A percentile compares a stretch with the other conserved stretches of the same genome.
These are phyloP conservation scores for Microhierax caerulescens DNA, from an alignment of 2,797 vertebrate genomes.

Conservation along the genomic window DNA sequence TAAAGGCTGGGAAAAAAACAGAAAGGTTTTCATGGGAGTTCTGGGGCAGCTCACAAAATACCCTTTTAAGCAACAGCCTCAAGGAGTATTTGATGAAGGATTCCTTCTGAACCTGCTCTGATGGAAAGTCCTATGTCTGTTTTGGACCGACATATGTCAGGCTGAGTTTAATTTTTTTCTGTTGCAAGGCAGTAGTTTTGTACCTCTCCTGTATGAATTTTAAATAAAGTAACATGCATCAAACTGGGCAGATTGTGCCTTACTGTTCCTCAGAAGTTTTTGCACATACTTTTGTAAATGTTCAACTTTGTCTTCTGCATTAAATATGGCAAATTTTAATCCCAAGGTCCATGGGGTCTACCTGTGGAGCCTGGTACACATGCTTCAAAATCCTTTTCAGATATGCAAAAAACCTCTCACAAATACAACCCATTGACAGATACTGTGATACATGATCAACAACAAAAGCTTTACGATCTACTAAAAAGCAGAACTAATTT, in stretches of 20 bases:
- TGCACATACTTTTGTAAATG: background rate
- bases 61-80: background rate
- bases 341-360: background rate
- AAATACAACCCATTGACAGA: background rate
- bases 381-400: background rate
- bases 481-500: background rate
- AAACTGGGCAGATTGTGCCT: background rate
- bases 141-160: background rate
- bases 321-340: background rate
- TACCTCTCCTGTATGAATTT: background rate
- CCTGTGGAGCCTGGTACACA: background rate
- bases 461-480: background rate
- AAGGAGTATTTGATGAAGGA: background rate
- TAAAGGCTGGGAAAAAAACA: background rate
- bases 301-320: background rate
- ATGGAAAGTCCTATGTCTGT: background rate
- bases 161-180: background rate
- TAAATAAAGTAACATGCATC: background rate
- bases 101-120: background rate
- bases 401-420: background rate
- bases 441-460: background rate
- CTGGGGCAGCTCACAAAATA: background rate
- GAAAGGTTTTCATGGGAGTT: background rate
- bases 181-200: background rate
- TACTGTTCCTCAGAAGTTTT: background rate